Percentiles rank a stretch among this genome's conserved stretches.
phyloP scores from a whole-genome alignment of 2,888 invertebrate genomes.

The Chirona hameri region DNA sequence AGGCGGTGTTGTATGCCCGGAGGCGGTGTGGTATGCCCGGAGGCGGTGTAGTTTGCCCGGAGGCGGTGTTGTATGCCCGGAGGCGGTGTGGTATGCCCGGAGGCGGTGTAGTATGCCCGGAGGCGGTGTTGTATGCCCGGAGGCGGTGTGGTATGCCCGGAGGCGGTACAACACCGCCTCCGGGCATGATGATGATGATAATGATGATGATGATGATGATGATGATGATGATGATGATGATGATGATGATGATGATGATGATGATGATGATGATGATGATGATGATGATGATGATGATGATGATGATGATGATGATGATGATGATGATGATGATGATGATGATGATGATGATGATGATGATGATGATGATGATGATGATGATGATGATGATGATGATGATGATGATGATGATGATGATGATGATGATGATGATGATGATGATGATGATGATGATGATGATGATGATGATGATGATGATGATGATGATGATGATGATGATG shows the following conservation, averaged over 20 bases:
- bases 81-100: no score
- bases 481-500: slow-evolving; percentile 26
- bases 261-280: slow-evolving; percentile 23
- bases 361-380: slow-evolving; percentile 28
- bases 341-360: slow-evolving; percentile 30
- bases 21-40: no score
- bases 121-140: no score
- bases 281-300: slow-evolving; percentile 29
- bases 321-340: slow-evolving; percentile 30
- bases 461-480: slow-evolving; percentile 29
- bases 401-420: neutral
- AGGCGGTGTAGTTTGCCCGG: no score
- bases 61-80: no score
- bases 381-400: slow-evolving; percentile 27
- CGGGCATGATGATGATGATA: no score
- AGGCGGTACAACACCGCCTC: no score
- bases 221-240: no score
- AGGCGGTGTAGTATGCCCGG: no score
- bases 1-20: no score
- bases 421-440: neutral
- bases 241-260: neutral
- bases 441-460: slow-evolving; percentile 24
- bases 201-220: no score
- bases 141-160: no score
- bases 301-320: slow-evolving; percentile 29